These are phyloP conservation scores for Micrasema minimum DNA, from an alignment of 1,140 invertebrate genomes.

Conservation along the genomic window DNA sequence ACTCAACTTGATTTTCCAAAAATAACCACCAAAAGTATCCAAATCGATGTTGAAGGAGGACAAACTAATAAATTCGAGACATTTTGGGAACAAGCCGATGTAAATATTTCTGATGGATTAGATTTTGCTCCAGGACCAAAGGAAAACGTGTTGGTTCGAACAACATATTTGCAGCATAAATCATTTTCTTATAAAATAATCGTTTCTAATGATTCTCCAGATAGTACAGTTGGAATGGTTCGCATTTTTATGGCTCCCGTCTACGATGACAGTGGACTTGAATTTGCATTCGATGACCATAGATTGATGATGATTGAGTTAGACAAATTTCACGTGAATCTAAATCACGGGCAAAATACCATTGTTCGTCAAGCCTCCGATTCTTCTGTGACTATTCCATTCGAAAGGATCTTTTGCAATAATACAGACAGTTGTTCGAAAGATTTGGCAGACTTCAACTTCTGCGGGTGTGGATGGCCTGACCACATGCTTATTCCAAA, in stretches of 20 bases:
- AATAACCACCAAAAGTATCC: constrained; percentile 68
- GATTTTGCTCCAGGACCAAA: constrained; percentile 80
- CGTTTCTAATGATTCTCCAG: constrained; percentile 68
- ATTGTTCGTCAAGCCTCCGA: constrained; percentile 71
- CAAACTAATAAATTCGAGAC: constrained; percentile 70
- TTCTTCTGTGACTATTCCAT: constrained; percentile 79
- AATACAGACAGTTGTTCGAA: constrained; percentile 62
- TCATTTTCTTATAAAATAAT: constrained; percentile 75
- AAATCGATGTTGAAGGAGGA: constrained; percentile 63
- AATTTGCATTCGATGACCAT: constrained; percentile 75
- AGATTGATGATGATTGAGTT: constrained; percentile 79
- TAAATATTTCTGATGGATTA: constrained; percentile 78
- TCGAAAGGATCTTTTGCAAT: constrained; percentile 74
- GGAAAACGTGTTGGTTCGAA: constrained; percentile 74
- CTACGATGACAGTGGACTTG: constrained; percentile 74
- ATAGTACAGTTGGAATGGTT: constrained; percentile 70
- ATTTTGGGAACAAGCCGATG: constrained; percentile 79
- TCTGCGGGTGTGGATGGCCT: constrained; percentile 90
- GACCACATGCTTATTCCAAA: constrained; percentile 85
- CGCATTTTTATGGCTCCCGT: constrained; percentile 81
- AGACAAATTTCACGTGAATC: constrained; percentile 75
- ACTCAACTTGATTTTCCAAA: constrained; percentile 69
- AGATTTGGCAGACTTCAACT: constrained; percentile 73
- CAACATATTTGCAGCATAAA: constrained; percentile 80
- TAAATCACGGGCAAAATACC: constrained; percentile 72